Evolutionary conservation across 2,888 invertebrate genomes (phyloP).

Genomic region (Eilema depressum): DNA sequence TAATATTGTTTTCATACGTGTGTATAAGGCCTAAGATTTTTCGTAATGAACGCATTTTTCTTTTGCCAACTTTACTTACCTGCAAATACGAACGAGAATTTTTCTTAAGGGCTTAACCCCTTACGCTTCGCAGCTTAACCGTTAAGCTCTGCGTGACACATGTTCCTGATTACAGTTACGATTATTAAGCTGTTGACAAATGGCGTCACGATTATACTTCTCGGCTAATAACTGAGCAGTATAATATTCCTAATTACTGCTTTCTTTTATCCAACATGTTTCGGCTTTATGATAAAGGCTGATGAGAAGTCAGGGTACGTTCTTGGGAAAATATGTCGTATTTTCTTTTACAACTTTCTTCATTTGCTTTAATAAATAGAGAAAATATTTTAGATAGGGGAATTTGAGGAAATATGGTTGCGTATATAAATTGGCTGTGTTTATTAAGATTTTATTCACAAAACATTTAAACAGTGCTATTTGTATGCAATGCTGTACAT

Average conservation of each 20-base stretch:
- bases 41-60: conserved; percentile 15
- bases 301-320: conserved; percentile 13
- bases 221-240: conserved; percentile 6
- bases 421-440: neutral
- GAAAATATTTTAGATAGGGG: neutral
- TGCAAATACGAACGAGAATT: conserved; percentile 33
- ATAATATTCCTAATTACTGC: conserved; percentile 29
- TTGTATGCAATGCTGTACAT: neutral
- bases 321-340: conserved; percentile 21
- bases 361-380: neutral
- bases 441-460: neutral
- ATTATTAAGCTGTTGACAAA: conserved; percentile 45
- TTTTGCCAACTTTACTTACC: conserved; percentile 14
- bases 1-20: neutral
- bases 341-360: neutral
- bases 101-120: conserved; percentile 37
- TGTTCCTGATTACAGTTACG: conserved; percentile 42
- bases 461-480: neutral
- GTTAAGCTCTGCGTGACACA: conserved; percentile 43
- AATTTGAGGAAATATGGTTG: neutral
- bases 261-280: conserved; percentile 19
- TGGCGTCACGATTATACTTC: conserved; percentile 19
- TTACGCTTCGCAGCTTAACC: conserved; percentile 41
- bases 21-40: neutral
- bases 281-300: conserved; percentile 17